Conservation (phyloP, 2,797 vertebrate genomes). For the Dendrocincla fuliginosa region DNA sequence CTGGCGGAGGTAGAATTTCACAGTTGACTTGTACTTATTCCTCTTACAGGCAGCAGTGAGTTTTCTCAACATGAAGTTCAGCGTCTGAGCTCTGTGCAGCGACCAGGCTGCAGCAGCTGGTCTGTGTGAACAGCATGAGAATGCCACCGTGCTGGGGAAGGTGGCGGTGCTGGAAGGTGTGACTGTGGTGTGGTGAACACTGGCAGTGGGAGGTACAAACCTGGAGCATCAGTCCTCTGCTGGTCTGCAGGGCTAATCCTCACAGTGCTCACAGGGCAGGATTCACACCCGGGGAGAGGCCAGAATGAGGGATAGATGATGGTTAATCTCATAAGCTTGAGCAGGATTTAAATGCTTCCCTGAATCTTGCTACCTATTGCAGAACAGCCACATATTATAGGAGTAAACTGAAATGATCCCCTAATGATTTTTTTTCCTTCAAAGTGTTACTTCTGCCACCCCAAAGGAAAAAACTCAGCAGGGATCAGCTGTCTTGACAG, state of each 20-base stretch:
- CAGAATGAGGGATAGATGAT: background rate
- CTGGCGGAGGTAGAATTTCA: background rate
- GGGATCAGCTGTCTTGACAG: background rate
- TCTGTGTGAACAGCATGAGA: accelerated
- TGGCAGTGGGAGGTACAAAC: accelerated
- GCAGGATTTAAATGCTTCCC: background rate
- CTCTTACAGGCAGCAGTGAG: background rate
- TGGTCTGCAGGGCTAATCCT: background rate
- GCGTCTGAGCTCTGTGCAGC: background rate
- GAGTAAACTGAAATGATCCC: background rate
- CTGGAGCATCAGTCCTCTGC: background rate
- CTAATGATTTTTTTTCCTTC: background rate
- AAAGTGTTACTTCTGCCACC: background rate
- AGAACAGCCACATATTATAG: background rate
- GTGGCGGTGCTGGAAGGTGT: background rate
- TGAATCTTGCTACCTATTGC: background rate
- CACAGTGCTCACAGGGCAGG: background rate
- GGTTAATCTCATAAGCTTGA: background rate
- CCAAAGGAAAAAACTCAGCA: background rate
- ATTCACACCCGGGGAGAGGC: background rate
- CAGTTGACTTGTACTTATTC: background rate
- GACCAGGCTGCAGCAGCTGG: accelerated
- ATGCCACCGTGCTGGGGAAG: background rate
- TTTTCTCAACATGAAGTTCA: background rate
- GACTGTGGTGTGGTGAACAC: background rate